These are phyloP conservation scores for Fragum fragum DNA, from an alignment of 2,888 invertebrate genomes.

Conservation along the genomic window DNA sequence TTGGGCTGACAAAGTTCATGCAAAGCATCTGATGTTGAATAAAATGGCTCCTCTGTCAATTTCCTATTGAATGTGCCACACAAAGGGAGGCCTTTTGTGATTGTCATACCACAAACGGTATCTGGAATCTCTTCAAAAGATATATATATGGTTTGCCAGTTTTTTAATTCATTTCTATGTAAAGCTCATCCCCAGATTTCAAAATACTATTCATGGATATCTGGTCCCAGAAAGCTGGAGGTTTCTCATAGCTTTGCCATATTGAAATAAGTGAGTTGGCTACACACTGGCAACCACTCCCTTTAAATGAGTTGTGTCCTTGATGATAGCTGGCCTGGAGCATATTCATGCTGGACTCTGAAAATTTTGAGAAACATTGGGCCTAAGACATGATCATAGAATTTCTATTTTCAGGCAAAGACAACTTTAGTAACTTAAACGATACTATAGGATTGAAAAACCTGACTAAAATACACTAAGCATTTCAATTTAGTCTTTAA, in stretches of 20 bases:
- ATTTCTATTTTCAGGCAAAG: too few relatives aligned
- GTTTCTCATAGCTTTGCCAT: background rate
- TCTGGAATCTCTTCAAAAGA: conserved; percentile 13
- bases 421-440: too few relatives aligned
- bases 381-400: background rate
- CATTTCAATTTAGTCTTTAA: too few relatives aligned
- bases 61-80: background rate
- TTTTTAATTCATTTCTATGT: background rate
- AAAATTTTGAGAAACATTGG: background rate
- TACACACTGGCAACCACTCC: conserved; percentile 8
- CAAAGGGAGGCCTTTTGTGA: background rate
- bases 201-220: background rate
- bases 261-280: conserved; percentile 1
- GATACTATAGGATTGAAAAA: too few relatives aligned
- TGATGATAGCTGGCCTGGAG: conserved; percentile 4
- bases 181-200: conserved; percentile 2
- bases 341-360: conserved; percentile 11
- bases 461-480: too few relatives aligned
- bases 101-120: background rate
- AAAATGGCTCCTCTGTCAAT: conserved; percentile 6
- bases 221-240: background rate
- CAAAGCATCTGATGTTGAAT: background rate
- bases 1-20: background rate
- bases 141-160: background rate
- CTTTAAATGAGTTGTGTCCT: conserved; percentile 11